Evolutionary conservation across 1,140 invertebrate species (phyloP), one percentile per base, ranked within the genome.

Genomic region (Macrobrachium rosenbergii): DNA sequence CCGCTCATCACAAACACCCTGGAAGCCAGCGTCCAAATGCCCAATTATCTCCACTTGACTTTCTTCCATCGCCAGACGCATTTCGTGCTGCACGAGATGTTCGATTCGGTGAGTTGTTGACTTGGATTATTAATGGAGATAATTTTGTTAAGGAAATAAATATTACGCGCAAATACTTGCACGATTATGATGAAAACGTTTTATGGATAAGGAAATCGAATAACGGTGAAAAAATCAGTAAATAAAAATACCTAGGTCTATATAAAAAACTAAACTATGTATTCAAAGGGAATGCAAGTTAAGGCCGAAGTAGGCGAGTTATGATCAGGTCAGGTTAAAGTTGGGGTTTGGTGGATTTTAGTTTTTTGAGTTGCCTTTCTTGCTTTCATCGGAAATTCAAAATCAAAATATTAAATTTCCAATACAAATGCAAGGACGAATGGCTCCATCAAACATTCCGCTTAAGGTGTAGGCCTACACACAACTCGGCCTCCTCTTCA

Each of bases 31-130:
- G 78, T 64, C 59, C 85, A 80, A 7, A 67, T 87, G 45, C 85
- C 85, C 5, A 37, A 76, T 23, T 19, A 76, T 72, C 64, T 87
- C 12, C 85, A 87, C 69, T 19, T 87, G 23, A 87, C 85, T 3
- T 87, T 81, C 79, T 60, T 87, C 21, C 78, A 60, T 37, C 67
- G 43, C 0, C 10, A 81, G 16, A 87, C 85, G 7, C 78, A 87
- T 58, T 37, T 11, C 12, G 79, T 69, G 37, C 69, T 87, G 16
- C 79, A 87, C 17, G 12, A 78, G 37, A 63, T 87, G 6, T 87
- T 87, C 78, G 43, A 60, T 16, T 43, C 78, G 83, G 83, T 86
- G 12, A 59, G 60, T 69, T n/a, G 0, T 43, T n/a, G 8, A 59
- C n/a, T n/a, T n/a, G n/a, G n/a, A n/a, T n/a, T n/a, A n/a, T n/a